Evolutionary conservation across 2,888 invertebrate species (phyloP).

Genomic region (Tinea trinotella): DNA sequence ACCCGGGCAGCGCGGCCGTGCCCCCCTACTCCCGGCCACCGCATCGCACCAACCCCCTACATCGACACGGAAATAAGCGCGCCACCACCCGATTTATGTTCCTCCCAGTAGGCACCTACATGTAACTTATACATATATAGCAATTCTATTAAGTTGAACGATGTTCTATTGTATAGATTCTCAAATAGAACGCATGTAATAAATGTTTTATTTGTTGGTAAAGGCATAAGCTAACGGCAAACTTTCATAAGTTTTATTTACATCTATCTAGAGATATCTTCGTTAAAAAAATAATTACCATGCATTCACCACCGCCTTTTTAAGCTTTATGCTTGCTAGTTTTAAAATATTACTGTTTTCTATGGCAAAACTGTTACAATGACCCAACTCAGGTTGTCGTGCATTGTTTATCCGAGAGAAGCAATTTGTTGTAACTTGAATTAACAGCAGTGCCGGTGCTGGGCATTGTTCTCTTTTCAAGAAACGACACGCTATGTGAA

Average conservation of each 20-base stretch:
- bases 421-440: neutral
- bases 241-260: no score
- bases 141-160: neutral
- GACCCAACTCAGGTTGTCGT: neutral
- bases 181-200: neutral
- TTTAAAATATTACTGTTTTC: neutral
- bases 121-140: neutral
- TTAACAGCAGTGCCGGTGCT: slow-evolving; percentile 15
- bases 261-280: no score
- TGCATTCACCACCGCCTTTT: no score
- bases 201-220: neutral
- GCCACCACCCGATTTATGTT: slow-evolving; percentile 24
- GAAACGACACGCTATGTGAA: slow-evolving; percentile 27
- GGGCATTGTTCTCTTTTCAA: slow-evolving; percentile 25
- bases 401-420: slow-evolving; percentile 5
- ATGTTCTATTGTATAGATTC: neutral
- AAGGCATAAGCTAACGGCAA: neutral
- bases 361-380: slow-evolving; percentile 22
- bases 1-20: neutral
- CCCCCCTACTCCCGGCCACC: neutral
- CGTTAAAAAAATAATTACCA: no score
- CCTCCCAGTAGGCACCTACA: slow-evolving; percentile 1
- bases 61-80: slow-evolving; percentile 29
- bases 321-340: no score
- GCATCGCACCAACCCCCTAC: slow-evolving; percentile 24